Conservation (phyloP, 2,113 vertebrate genomes). For the Neodontobutis hainanensis region DNA sequence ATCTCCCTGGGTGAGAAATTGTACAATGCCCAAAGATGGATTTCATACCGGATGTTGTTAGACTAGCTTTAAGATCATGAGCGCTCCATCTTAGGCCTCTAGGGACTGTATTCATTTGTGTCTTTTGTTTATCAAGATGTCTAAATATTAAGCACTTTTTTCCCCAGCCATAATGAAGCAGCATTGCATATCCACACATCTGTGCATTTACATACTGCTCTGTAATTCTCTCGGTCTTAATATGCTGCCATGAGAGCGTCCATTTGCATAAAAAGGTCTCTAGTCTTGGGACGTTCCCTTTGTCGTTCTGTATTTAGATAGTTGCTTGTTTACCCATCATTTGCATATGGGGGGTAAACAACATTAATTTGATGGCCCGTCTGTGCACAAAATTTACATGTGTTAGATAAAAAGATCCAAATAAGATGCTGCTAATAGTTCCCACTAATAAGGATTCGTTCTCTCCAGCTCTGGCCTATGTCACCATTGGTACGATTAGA, state of each 20-base stretch:
- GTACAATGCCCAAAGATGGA: slow-evolving; percentile 35
- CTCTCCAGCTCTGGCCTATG: slow-evolving; percentile 30
- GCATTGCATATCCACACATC: slow-evolving; percentile 62
- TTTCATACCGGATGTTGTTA: slow-evolving; percentile 47
- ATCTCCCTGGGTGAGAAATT: slow-evolving; percentile 24
- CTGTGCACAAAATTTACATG: slow-evolving; percentile 57
- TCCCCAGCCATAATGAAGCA: slow-evolving; percentile 64
- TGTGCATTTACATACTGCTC: slow-evolving; percentile 66
- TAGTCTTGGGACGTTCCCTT: slow-evolving; percentile 46
- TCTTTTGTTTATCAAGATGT: slow-evolving; percentile 75
- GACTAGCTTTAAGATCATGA: slow-evolving; percentile 57
- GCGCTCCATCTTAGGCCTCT: slow-evolving; percentile 48
- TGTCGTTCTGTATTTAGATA: slow-evolving; percentile 26
- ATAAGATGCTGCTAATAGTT: slow-evolving; percentile 60
- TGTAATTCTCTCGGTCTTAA: slow-evolving; percentile 65
- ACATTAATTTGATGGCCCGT: slow-evolving; percentile 57
- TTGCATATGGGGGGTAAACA: slow-evolving; percentile 68
- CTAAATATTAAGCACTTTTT: slow-evolving; percentile 71
- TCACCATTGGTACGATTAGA: slow-evolving; percentile 43
- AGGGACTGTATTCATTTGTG: slow-evolving; percentile 52
- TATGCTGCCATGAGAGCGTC: slow-evolving; percentile 58
- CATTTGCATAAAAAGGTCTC: slow-evolving; percentile 70
- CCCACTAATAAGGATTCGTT: slow-evolving; percentile 48
- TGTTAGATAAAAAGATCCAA: slow-evolving; percentile 53
- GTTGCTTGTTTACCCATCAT: slow-evolving; percentile 70